phyloP scores from a whole-genome alignment of 2,797 vertebrate genomes.

The Centropyge bicolor region DNA sequence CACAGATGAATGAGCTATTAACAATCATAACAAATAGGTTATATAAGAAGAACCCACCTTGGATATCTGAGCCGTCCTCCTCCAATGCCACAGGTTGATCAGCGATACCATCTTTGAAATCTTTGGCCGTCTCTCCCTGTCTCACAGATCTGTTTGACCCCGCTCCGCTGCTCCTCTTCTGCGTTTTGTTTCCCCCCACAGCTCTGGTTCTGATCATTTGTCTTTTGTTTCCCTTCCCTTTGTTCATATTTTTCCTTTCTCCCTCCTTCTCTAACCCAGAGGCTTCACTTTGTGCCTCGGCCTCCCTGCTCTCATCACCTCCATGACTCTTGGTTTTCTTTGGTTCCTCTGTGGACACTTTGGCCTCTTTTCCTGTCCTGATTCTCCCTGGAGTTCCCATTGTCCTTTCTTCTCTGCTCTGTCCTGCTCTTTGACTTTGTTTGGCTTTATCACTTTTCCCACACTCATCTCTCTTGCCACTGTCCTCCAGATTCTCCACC shows the following conservation, averaged over 20 bases:
- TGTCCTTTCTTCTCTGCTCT: not conserved
- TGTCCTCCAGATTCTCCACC: not conserved
- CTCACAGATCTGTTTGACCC: not conserved
- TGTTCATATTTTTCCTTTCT: not conserved
- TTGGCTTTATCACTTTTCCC: not conserved
- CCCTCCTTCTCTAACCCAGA: not conserved
- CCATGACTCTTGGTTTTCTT: not conserved
- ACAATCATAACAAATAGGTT: not conserved
- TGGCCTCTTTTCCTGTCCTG: not conserved
- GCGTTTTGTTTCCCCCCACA: not conserved
- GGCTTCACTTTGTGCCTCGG: not conserved
- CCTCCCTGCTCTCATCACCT: not conserved
- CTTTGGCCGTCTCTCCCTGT: not conserved
- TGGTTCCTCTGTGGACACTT: not conserved
- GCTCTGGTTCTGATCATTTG: not conserved
- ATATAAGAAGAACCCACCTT: not conserved
- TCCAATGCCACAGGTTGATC: not conserved
- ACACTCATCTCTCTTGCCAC: not conserved
- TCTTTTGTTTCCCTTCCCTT: not conserved
- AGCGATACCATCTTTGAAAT: not conserved
- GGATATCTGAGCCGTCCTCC: not conserved
- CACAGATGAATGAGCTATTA: not conserved
- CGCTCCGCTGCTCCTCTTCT: not conserved
- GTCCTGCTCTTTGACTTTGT: conserved; percentile 9
- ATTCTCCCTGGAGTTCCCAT: not conserved